A percentile compares a stretch with the other conserved stretches of the same genome.
phyloP scores from a whole-genome alignment of 2,888 invertebrate species.

The Mythimna albipuncta region DNA sequence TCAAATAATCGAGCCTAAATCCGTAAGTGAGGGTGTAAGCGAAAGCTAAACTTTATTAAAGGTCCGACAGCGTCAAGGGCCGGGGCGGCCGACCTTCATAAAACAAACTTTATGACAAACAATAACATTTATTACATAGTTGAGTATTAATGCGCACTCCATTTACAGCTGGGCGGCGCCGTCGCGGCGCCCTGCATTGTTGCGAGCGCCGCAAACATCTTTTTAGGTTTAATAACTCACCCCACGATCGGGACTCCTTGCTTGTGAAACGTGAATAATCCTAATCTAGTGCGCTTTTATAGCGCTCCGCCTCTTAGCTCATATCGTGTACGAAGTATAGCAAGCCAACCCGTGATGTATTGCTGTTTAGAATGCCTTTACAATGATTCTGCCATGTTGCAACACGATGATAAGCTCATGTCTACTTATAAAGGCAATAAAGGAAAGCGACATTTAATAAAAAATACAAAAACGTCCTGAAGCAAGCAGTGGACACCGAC shows the following conservation, averaged over 20 bases:
- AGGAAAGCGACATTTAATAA: slow-evolving; percentile 71
- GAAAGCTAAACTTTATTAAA: slow-evolving; percentile 84
- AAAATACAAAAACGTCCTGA: slow-evolving; percentile 71
- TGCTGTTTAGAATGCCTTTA: slow-evolving; percentile 4
- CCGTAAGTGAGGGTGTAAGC: slow-evolving; percentile 74
- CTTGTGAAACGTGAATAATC: slow-evolving; percentile 75
- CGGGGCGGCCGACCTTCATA: slow-evolving; percentile 83
- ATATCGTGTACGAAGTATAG: slow-evolving; percentile 17
- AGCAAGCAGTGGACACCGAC: slow-evolving; percentile 76
- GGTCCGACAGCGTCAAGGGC: slow-evolving; percentile 78
- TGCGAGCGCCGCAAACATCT: slow-evolving; percentile 77
- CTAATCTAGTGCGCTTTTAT: slow-evolving; percentile 74
- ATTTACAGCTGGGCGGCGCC: slow-evolving; percentile 85
- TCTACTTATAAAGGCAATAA: slow-evolving; percentile 70
- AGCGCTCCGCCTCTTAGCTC: slow-evolving; percentile 32
- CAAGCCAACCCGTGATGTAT: slow-evolving; percentile 2
- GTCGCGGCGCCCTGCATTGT: slow-evolving; percentile 77
- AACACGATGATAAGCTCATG: slow-evolving; percentile 61
- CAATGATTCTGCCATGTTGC: slow-evolving; percentile 15
- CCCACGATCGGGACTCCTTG: slow-evolving; percentile 65
- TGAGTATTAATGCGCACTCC: slow-evolving; percentile 86
- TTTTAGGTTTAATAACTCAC: slow-evolving; percentile 69
- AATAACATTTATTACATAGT: slow-evolving; percentile 90
- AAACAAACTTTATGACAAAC: slow-evolving; percentile 89
- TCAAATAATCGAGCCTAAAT: slow-evolving; percentile 74